phyloP scores from a whole-genome alignment of 2,113 vertebrate genomes.

The Polyodon spathula region DNA sequence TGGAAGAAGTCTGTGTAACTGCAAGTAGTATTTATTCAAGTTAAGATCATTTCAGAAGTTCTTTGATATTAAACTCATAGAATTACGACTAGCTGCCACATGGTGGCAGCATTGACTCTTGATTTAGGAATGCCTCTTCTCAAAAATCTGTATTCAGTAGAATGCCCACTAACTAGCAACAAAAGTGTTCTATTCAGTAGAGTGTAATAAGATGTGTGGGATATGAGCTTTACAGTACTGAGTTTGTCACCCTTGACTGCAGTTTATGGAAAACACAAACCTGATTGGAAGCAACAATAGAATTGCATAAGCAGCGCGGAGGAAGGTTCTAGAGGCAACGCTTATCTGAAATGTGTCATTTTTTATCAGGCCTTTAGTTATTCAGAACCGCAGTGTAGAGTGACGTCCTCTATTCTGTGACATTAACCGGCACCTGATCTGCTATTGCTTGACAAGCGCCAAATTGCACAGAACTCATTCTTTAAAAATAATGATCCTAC shows the following conservation, averaged over 20 bases:
- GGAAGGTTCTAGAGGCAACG: background rate
- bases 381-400: conserved; percentile 24
- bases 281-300: conserved; percentile 24
- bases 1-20: no score
- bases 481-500: conserved; percentile 28
- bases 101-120: no score
- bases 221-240: conserved; percentile 30
- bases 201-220: no score
- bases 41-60: no score
- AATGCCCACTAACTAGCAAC: no score
- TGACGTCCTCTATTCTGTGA: background rate
- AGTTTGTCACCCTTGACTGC: conserved; percentile 51
- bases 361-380: conserved; percentile 40
- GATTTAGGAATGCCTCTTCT: no score
- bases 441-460: conserved; percentile 18
- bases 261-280: conserved; percentile 32
- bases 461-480: conserved; percentile 26
- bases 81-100: no score
- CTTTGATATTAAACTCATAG: no score
- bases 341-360: conserved; percentile 37
- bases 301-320: conserved; percentile 30
- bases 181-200: no score
- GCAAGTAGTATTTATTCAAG: no score
- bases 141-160: no score
- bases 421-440: background rate